Evolutionary conservation across 1,140 invertebrate genomes (phyloP).

Genomic region (Bombus balteatus): DNA sequence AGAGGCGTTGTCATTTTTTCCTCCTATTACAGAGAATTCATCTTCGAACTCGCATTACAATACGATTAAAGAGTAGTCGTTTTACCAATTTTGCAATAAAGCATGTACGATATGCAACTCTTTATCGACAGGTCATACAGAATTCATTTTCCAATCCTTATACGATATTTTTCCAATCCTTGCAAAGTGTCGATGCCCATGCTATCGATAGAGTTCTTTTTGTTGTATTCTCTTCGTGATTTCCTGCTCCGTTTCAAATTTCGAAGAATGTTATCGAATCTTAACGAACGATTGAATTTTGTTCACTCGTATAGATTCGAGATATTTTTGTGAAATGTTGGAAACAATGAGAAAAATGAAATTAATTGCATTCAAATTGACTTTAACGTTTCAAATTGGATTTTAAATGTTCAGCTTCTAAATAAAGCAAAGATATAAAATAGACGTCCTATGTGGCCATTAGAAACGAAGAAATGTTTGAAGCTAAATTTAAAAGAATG

Average conservation of each 20-base stretch:
- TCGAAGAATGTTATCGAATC: background rate
- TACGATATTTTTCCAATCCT: constrained; percentile 19
- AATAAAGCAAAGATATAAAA: background rate
- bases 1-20: too few species aligned
- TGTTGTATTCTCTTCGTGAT: background rate
- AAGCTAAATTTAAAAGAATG: background rate
- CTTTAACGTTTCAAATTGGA: background rate
- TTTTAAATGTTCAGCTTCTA: background rate
- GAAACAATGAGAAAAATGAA: background rate
- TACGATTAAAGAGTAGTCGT: background rate
- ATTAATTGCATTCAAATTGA: background rate
- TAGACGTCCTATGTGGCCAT: background rate
- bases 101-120: background rate
- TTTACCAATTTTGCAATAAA: background rate
- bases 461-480: background rate
- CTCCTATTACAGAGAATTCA: background rate
- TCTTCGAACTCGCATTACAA: background rate
- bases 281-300: background rate
- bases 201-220: background rate
- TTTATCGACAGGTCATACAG: background rate
- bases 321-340: background rate
- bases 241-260: background rate
- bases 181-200: background rate
- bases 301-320: background rate
- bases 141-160: constrained; percentile 9